A percentile compares a stretch with the other conserved stretches of the same genome.
These are phyloP conservation scores for Acronicta leporina DNA, from an alignment of 2,888 invertebrate species.

Conservation along the genomic window DNA sequence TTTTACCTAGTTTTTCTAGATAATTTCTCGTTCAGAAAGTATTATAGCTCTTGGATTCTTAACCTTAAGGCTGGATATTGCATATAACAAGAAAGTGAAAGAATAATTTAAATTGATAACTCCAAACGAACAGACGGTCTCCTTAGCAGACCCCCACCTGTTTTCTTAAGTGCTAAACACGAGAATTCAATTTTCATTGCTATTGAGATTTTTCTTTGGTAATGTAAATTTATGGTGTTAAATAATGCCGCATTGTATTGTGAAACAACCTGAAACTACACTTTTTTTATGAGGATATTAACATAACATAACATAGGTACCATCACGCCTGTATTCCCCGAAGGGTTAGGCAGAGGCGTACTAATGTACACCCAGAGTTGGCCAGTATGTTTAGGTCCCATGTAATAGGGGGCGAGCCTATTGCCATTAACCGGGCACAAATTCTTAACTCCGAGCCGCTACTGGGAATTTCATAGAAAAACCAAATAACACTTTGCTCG, in stretches of 20 bases:
- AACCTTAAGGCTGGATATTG: constrained; percentile 40
- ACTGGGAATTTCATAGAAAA: too few relatives aligned
- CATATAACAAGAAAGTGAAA: constrained; percentile 41
- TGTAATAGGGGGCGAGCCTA: too few relatives aligned
- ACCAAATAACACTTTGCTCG: too few relatives aligned
- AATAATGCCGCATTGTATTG: constrained; percentile 20
- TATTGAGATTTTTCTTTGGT: constrained; percentile 20
- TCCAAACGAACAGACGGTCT: constrained; percentile 22
- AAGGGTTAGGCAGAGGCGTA: too few relatives aligned
- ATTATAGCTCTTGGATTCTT: constrained; percentile 19
- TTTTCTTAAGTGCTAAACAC: constrained; percentile 17
- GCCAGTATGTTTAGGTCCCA: too few relatives aligned
- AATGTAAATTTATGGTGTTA: constrained; percentile 14
- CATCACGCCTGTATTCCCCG: too few relatives aligned
- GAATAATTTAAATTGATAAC: constrained; percentile 43
- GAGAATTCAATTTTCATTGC: constrained; percentile 38
- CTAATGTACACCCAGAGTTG: too few relatives aligned
- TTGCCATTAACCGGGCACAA: too few relatives aligned
- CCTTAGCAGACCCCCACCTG: background rate
- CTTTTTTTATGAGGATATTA: too few relatives aligned
- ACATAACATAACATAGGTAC: too few relatives aligned
- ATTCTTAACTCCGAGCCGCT: too few relatives aligned
- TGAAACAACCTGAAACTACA: constrained; percentile 13
- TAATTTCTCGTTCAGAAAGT: constrained; percentile 30
- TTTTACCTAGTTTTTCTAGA: constrained; percentile 14